A percentile compares a stretch with the other conserved stretches of the same genome.
phyloP scores from a whole-genome alignment of 2,113 vertebrate genomes.

The Panthera uncia region DNA sequence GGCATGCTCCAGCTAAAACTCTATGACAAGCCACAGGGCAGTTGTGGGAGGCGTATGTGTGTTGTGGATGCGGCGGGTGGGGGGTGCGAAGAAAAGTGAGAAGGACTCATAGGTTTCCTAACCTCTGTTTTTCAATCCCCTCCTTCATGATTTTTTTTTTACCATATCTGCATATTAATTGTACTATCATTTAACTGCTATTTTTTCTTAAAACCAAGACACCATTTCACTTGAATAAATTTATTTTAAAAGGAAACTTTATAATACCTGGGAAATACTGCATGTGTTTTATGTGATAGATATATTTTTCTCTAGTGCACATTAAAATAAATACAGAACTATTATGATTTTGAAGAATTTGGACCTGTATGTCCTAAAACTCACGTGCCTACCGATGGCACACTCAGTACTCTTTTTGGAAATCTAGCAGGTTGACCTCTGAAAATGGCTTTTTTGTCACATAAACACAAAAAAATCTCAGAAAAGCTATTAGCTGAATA shows the following conservation, averaged over 20 bases:
- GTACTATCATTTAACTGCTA: neutral
- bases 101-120: neutral
- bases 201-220: neutral
- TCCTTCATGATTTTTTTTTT: neutral
- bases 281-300: neutral
- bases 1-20: neutral
- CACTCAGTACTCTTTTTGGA: neutral
- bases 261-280: neutral
- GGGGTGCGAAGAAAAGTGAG: neutral
- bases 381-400: neutral
- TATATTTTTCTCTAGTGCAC: neutral
- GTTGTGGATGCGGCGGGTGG: no score
- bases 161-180: neutral
- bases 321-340: neutral
- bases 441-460: neutral
- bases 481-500: slow-evolving; percentile 40
- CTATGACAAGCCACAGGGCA: neutral
- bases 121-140: neutral
- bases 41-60: rapidly evolving
- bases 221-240: slow-evolving; percentile 12
- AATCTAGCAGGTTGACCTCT: neutral
- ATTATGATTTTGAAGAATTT: slow-evolving; percentile 10
- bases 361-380: neutral
- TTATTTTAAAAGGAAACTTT: neutral
- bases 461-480: neutral